Base-by-base conservation (phyloP, 2,113 vertebrate genomes). In the Camelus bactrianus region DNA sequence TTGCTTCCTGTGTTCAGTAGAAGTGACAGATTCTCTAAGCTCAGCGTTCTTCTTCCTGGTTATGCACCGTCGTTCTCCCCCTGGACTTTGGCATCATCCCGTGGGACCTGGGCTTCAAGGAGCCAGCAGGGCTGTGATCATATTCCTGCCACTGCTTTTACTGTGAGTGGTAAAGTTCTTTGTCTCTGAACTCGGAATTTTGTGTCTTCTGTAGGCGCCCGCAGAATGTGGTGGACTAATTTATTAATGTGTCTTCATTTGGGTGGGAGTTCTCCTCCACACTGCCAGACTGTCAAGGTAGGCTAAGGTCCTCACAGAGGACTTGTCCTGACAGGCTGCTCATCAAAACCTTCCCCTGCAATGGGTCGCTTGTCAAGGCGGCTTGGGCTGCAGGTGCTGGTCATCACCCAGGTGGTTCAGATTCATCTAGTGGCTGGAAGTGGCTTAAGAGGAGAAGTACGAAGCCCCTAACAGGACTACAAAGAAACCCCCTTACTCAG, bases 1-100 rank as follows among this genome's bases (percentile, higher is more conserved):
- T 35, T 38, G 6, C 32, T 20, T 14, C 0, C 11, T 38, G 50
- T 7, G 20, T 16, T 9, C 9, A 1, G 1, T 7, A 3, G 69
- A 38, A 77, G 70, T 22, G 30, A 35, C 6, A 46, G 35, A 16
- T 24, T 11, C 5, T 11, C 19, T 26, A 10, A 7, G 22, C 73
- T 38, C n/a, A 54, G 20, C 32, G 8, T 12, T 46, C 24, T 46
- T 50, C n/a, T 32, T 14, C 48, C 75, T 8, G 10, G 20, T 24
- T 46, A 3, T 7, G 15, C 9, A 1, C 3, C 30, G 0, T 6
- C 22, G 22, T 2, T 7, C 62, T 32, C 38, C 35, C 11, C 46
- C 32, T 11, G 22, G 35, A 48, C 20, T 30, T 65, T n/a, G 13
- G 30, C 6, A 15, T 12, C 24, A 15, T 1, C 8, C 13, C 14